Evolutionary conservation across 1,140 invertebrate species (phyloP).

Genomic region (Temnothorax longispinosus): DNA sequence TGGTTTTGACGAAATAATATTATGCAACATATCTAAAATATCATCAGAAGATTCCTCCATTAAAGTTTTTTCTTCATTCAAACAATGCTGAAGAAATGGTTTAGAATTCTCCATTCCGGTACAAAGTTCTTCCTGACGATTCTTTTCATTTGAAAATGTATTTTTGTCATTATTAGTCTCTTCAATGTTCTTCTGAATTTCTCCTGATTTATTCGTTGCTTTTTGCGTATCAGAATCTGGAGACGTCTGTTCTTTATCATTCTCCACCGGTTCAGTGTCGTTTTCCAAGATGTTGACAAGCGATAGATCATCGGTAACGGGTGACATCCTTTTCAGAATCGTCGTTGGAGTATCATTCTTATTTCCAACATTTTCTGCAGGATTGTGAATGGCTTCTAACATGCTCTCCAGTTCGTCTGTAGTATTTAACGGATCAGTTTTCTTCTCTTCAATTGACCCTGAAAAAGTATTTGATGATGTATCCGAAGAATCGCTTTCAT

Average conservation of each 20-base stretch:
- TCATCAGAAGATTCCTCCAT: constrained; percentile 88
- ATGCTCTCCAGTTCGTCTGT: constrained; percentile 84
- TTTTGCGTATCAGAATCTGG: constrained; percentile 70
- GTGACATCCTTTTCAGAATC: constrained; percentile 81
- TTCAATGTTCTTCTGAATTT: constrained; percentile 61
- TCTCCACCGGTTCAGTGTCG: constrained; percentile 79
- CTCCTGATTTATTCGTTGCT: constrained; percentile 69
- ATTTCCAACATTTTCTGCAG: constrained; percentile 80
- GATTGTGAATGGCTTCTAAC: constrained; percentile 85
- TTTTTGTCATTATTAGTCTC: constrained; percentile 30
- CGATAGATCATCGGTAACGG: constrained; percentile 82
- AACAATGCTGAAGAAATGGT: constrained; percentile 67
- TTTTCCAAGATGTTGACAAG: constrained; percentile 84
- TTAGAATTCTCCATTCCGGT: constrained; percentile 72
- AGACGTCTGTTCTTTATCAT: constrained; percentile 71
- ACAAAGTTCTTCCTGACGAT: constrained; percentile 59
- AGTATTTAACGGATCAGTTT: constrained; percentile 79
- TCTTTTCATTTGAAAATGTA: constrained; percentile 56
- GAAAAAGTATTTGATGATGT: neutral
- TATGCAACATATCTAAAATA: constrained; percentile 89
- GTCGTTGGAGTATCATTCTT: constrained; percentile 72
- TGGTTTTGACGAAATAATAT: constrained; percentile 86
- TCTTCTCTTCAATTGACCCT: constrained; percentile 69
- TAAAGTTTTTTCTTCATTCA: constrained; percentile 73
- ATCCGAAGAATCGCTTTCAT: neutral